Conservation (phyloP, 2,888 invertebrate genomes). For the Siphlonurus alternatus region DNA sequence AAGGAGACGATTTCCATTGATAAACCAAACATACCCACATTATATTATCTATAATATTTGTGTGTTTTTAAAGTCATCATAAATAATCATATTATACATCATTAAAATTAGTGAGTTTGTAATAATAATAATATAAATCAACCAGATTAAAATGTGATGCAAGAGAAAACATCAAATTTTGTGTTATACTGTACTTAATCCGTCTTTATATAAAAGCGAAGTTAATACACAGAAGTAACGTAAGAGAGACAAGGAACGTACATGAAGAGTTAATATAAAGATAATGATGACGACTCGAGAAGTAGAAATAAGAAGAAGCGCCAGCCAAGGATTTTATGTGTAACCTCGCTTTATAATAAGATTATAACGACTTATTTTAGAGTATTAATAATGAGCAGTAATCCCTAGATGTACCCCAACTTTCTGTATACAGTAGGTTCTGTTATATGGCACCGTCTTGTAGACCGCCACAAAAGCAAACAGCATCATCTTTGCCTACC, state of each 20-base stretch:
- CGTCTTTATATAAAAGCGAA: background rate
- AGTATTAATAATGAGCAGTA: constrained; percentile 41
- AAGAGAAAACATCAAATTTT: background rate
- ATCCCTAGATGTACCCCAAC: background rate
- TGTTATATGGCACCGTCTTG: background rate
- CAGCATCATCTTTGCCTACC: too few relatives aligned
- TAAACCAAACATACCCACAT: too few relatives aligned
- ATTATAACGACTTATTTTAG: constrained; percentile 59
- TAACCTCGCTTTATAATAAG: constrained; percentile 57
- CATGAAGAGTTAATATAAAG: background rate
- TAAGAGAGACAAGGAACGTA: constrained; percentile 2
- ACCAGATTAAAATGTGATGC: too few relatives aligned
- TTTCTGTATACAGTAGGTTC: too few relatives aligned
- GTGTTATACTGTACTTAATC: background rate
- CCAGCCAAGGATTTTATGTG: constrained; percentile 15
- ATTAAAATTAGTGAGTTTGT: too few relatives aligned
- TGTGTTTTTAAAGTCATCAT: too few relatives aligned
- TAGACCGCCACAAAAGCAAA: constrained; percentile 1
- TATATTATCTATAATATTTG: too few relatives aligned
- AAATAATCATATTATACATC: too few relatives aligned
- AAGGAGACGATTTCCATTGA: too few relatives aligned
- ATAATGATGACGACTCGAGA: constrained; percentile 1
- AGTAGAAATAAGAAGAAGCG: constrained; percentile 5
- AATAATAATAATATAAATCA: too few relatives aligned
- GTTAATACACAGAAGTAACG: background rate